Evolutionary conservation across 2,888 invertebrate genomes (phyloP), one percentile per base, ranked within the genome.

Genomic region (Tridacna gigas): DNA sequence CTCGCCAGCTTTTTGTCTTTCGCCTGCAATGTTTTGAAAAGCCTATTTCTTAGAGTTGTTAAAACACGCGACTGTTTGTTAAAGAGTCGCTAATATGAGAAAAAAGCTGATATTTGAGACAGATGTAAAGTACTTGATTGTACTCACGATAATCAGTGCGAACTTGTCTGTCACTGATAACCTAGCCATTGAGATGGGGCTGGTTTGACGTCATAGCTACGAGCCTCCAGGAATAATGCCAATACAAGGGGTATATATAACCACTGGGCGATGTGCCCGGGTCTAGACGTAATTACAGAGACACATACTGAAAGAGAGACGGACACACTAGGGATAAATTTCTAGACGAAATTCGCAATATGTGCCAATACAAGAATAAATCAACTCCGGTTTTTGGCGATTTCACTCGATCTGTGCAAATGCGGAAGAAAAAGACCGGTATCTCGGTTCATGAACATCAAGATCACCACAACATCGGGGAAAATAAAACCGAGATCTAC

Each of bases 141-240:
- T 2, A 18, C 26, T 71, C 71, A 51, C 25, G 71, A 71, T 71
- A 51, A 25, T 71, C 22, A 47, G 71, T 71, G 51, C 71, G 51
- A 25, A 48, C 71, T 51, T 51, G 51, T 71, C n/a, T 18, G 25
- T 71, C 48, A 45, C 0, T 71, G 71, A 71, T 51, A 51, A 71
- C 51, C 48, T 22, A 22, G 51, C 26, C 48, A 71, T 26, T 71
- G 71, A 71, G 48, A 71, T 45, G 22, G 5, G 15, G 22, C 47
- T 51, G 12, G 11, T 51, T 71, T 71, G 71, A 71, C 71, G 71
- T 71, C 71, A 71, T 18, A 25, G 5, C 45, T 12, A 47, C 47
- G 48, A 47, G 25, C 71, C 22, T 5, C 7, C 22, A 25, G 71
- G 71, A 71, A 22, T 20, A 25, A 4, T 71, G 71, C 71, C 71